Evolutionary conservation across 1,140 invertebrate genomes (phyloP), one percentile per base, ranked within the genome.

Genomic region (Megathymus violae): DNA sequence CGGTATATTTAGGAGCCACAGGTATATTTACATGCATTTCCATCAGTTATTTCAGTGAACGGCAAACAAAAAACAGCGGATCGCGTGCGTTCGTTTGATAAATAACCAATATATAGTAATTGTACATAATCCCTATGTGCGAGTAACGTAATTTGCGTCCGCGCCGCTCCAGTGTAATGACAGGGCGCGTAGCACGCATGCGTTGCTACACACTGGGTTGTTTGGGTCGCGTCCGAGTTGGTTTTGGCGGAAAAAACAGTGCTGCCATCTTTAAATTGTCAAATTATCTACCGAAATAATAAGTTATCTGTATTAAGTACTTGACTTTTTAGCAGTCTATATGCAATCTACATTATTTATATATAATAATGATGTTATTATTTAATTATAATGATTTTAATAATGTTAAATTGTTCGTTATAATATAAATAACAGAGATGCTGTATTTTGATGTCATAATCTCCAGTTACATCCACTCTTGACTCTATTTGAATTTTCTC

Each of bases 181-280:
- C 81, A 88, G 83, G 76, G 76, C 80, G 73, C 71, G 80, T 82
- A 82, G 80, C 83, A 85, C 82, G 85, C 84, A 85, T 82, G 84
- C 80, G 80, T 68, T 31, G 34, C 10, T 6, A 25, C 73, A 73
- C 80, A 82, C 78, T 15, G 19, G 27, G 56, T 9, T 9, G 27
- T 31, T 31, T 31, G 4, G 27, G 1, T 31, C 4, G 27, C 3
- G 27, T 31, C 27, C 27, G 9, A 31, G 27, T 1, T 36, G 70
- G 47, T 66, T 77, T 69, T 70, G 19, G 16, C 19, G 27, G 27
- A 9, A 31, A 31, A 9, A 22, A 2, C 19, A 3, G 19, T 22
- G 19, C 19, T 22, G 19, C 19, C 19, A 22, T 22, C 19, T 22
- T 3, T 22, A n/a, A n/a, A n/a, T n/a, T n/a, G n/a, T n/a, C n/a